Evolutionary conservation across 2,113 vertebrate species (phyloP).

Genomic region (Crotalus tigris): DNA sequence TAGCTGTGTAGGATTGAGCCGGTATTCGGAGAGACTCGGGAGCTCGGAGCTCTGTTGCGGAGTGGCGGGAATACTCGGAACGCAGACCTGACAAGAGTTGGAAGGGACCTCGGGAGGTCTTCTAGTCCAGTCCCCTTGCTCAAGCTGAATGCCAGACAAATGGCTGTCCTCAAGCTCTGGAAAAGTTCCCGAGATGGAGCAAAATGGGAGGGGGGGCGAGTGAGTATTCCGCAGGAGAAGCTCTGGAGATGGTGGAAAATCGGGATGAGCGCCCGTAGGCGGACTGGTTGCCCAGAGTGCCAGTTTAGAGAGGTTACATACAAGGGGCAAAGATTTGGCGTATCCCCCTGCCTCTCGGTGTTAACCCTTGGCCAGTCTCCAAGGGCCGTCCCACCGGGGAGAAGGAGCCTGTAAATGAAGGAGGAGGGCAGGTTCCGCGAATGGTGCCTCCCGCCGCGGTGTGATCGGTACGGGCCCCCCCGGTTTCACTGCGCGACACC

Average conservation of each 20-base stretch:
- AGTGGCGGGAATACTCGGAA: fast-evolving
- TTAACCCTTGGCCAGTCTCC: not conserved
- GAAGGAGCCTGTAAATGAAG: not conserved
- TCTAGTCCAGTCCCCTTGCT: no score
- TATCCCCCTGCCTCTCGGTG: not conserved
- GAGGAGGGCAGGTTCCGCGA: not conserved
- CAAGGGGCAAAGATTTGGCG: fast-evolving
- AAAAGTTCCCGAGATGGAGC: no score
- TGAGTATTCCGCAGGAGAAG: no score
- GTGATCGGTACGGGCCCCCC: fast-evolving
- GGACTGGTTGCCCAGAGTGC: fast-evolving
- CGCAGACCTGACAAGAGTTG: fast-evolving
- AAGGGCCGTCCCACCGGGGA: not conserved
- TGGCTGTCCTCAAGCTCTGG: not conserved
- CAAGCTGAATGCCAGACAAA: no score
- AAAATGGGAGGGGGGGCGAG: no score
- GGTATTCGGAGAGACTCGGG: no score
- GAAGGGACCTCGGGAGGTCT: no score
- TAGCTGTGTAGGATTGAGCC: no score
- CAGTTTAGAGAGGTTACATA: no score
- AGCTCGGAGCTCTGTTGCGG: fast-evolving
- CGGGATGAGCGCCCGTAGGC: fast-evolving
- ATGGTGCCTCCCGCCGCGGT: not conserved
- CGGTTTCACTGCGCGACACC: not conserved
- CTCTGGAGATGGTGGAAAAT: not conserved